Evolutionary conservation across 2,797 vertebrate species (phyloP), one percentile per base, ranked within the genome.

Genomic region (Fistularia tabacaria): DNA sequence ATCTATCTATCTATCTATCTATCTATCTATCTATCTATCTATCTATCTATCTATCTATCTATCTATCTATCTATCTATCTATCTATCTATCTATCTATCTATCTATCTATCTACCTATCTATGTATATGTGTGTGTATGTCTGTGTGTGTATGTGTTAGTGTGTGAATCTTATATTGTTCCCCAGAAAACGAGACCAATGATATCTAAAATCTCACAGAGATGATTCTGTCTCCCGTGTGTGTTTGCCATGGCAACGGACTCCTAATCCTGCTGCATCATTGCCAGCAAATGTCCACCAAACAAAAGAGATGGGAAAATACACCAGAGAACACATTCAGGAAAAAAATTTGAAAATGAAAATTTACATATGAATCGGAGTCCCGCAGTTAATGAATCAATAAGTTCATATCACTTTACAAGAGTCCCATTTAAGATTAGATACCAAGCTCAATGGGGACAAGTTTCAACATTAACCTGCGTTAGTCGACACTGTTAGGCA

Each of bases 241-340:
- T 56, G 47, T 71, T 79, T 59, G 12, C 81, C 71, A 79, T 82
- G 69, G 77, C 77, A 81, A 84, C 76, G 1, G 52, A 49, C 70
- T 76, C 62, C 61, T 60, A 57, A 62, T 66, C 60, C 69, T 62
- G 67, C 72, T 69, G 64, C 64, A 73, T 70, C 75, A 65, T 42
- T 41, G 46, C 60, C 57, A 8, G 15, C 43, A 38, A 52, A 62
- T 71, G 75, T 62, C 53, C 51, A 51, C 47, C 41, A 54, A 64
- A 46, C 46, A 46, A 39, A 36, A 55, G 44, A 68, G 58, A 42
- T 36, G 53, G 60, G 58, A 36, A 63, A 60, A 59, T 13, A 10
- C 15, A 53, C 39, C 12, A 14, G 38, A 62, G 37, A 64, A 51
- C 6, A 14, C 9, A 14, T 68, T 57, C 42, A 13, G 51, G 15